Evolutionary conservation across 2,113 vertebrate species (phyloP), one percentile per base, ranked within the genome.

Genomic region (Caloenas nicobarica): DNA sequence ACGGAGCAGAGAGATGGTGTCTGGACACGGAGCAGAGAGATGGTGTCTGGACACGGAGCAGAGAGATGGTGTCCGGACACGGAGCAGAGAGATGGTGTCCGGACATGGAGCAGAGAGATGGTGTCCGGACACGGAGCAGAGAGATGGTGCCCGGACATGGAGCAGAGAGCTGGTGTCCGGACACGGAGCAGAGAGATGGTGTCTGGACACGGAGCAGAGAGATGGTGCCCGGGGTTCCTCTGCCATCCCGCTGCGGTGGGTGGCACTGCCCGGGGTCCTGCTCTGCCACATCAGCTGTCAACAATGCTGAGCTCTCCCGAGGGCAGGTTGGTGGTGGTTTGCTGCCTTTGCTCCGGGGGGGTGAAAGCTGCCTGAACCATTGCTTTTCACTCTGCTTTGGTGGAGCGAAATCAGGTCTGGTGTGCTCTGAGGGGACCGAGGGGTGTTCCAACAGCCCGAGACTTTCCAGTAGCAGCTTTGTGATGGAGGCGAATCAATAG

Each of bases 301-400:
- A 12, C 0, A 4, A 8, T 16, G 34, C 51, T 1, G 40, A 11
- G 50, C 28, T 46, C 50, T 17, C 17, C 38, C 10, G 1, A 5
- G 62, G 23, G 51, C 82, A 7, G n/a, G 17, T 5, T 11, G 0
- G 33, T 6, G 36, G 11, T 23, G 29, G 3, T 38, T 36, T 2
- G 2, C 9, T 34, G 71, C 23, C 29, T 29, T 10, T 7, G 24
- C 11, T 33, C 40, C 11, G 1, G 5, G n/a, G 25, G 16, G 6
- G 3, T 16, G 14, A 4, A 4, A 31, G 16, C 29, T n/a, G 1
- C 10, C 17, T 8, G 10, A 34, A 13, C 29, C 0, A 1, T 22
- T 4, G 46, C 13, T 5, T 44, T 44, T 60, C 11, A 31, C 31
- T 25, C 36, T 34, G 44, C 31, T n/a, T 4, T 2, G 3, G 8